These are phyloP conservation scores for Lithosia quadra DNA, from an alignment of 2,888 invertebrate genomes.

Conservation along the genomic window DNA sequence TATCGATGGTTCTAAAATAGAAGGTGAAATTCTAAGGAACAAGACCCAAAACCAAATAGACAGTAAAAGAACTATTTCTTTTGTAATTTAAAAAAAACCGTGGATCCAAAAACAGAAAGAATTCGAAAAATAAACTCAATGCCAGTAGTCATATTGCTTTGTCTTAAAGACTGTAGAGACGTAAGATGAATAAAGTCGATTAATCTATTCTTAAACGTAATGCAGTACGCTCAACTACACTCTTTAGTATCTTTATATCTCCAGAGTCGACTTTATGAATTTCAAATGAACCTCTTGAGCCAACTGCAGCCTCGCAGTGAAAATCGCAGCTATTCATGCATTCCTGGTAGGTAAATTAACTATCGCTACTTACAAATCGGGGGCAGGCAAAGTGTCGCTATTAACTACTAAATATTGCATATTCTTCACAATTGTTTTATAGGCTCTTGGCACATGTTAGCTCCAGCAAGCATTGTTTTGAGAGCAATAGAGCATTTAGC, in stretches of 20 bases:
- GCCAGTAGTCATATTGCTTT: too few species aligned
- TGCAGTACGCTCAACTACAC: not conserved
- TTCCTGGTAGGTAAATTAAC: constrained; percentile 68
- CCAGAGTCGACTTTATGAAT: constrained; percentile 64
- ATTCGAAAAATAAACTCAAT: too few species aligned
- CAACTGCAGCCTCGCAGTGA: constrained; percentile 60
- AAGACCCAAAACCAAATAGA: too few species aligned
- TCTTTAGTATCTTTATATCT: constrained; percentile 35
- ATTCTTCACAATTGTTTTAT: constrained; percentile 35
- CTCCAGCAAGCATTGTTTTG: constrained; percentile 11
- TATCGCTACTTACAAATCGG: constrained; percentile 51
- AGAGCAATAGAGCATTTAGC: constrained; percentile 9
- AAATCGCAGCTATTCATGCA: constrained; percentile 69
- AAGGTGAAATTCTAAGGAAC: too few species aligned
- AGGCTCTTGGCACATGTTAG: constrained; percentile 22
- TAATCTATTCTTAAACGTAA: not conserved
- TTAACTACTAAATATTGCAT: constrained; percentile 45
- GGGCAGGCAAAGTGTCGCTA: constrained; percentile 41
- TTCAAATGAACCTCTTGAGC: constrained; percentile 70
- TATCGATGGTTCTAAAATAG: too few species aligned
- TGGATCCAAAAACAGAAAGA: too few species aligned
- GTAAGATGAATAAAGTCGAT: not conserved
- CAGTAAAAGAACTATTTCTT: too few species aligned
- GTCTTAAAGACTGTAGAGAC: too few species aligned
- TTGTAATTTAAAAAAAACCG: too few species aligned